Evolutionary conservation across 2,797 vertebrate species (phyloP).

Genomic region (Pteropus rufus): DNA sequence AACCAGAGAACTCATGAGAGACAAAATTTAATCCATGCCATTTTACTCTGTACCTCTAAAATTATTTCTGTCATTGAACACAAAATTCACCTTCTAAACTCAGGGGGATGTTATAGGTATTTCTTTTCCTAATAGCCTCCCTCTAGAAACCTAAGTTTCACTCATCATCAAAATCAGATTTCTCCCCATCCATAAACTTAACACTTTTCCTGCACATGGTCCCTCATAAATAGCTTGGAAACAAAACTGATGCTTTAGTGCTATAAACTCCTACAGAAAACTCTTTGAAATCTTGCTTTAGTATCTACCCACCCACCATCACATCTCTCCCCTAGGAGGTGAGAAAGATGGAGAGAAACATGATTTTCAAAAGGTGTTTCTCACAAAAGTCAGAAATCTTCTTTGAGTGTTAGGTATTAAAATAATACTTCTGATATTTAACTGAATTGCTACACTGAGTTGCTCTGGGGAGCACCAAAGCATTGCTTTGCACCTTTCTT

Average conservation of each 20-base stretch:
- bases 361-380: background rate
- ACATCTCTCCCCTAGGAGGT: background rate
- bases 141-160: background rate
- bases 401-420: background rate
- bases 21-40: background rate
- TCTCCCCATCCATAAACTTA: background rate
- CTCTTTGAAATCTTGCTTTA: background rate
- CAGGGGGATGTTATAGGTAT: background rate
- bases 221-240: background rate
- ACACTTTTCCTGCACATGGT: background rate
- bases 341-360: background rate
- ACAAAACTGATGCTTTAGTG: background rate
- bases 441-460: background rate
- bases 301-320: background rate
- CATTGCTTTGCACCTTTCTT: background rate
- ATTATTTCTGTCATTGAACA: background rate
- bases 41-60: constrained; percentile 40
- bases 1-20: background rate
- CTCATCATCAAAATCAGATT: background rate
- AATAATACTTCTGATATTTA: background rate
- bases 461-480: background rate
- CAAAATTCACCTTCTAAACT: background rate
- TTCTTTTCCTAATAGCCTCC: background rate
- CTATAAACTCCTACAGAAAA: background rate
- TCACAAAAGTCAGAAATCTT: background rate